Base-by-base conservation (phyloP, 2,888 invertebrate genomes). In the Pemphredon lugubris region DNA sequence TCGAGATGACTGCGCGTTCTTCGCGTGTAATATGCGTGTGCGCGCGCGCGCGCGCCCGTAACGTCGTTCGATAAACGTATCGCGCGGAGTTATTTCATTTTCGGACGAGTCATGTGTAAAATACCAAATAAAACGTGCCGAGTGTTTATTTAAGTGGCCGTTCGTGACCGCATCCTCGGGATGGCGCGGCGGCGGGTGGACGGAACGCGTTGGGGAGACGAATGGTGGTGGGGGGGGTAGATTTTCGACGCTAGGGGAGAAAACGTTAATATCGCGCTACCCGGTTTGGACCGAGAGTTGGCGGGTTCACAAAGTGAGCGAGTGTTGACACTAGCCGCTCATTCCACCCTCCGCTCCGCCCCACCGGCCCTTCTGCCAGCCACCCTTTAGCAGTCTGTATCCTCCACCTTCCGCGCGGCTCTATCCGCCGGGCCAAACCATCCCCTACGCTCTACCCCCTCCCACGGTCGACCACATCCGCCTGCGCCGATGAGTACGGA, bases 281-380 rank as follows among this genome's bases (percentile, higher is more conserved):
- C 82, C 83, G 81, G 83, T 84, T 85, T 82, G 83, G 44, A 77
- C 81, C 84, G 84, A 84, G 87, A 84, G 87, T 85, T 83, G 83
- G 83, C 79, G 82, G 83, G 84, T 83, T 84, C 88, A 88, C 88
- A 88, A 88, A 88, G 88, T 88, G 88, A 87, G 85, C 86, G 87
- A 87, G 83, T 88, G 87, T 88, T 88, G 88, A 88, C 87, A 88
- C 84, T 87, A 76, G 84, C 84, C 86, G 82, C 83, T 86, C 84
- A 77, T 85, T 87, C 84, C 84, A 68, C 66, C 67, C 51, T 32
- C 72, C 68, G 72, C 68, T 70, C 77, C 70, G 64, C 75, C 77
- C 71, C 58, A 18, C 61, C 23, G 13, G 53, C 67, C 71, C 73
- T 65, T 68, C 61, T 26, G 26, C 48, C 61, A 66, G 60, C 64